Percentiles rank a stretch among this genome's conserved stretches.
phyloP scores from a whole-genome alignment of 2,888 invertebrate genomes.

The Rotaria sp. region DNA sequence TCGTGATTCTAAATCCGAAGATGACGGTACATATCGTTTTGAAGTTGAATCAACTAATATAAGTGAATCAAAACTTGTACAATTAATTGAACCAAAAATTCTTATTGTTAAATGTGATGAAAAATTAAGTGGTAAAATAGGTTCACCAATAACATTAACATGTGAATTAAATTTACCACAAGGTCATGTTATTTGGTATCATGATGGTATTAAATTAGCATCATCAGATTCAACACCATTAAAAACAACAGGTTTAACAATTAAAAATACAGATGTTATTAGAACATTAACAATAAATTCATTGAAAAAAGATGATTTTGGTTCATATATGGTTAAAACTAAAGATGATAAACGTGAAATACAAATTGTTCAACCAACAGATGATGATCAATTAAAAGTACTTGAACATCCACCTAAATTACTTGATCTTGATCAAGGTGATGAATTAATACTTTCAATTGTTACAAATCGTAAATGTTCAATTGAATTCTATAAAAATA shows the following conservation, averaged over 20 bases:
- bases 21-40: slow-evolving; percentile 22
- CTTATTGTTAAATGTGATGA: slow-evolving; percentile 17
- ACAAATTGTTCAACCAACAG: neutral
- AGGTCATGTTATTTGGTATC: slow-evolving; percentile 22
- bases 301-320: slow-evolving; percentile 21
- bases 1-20: neutral
- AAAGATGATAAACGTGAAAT: slow-evolving; percentile 23
- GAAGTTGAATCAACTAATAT: neutral
- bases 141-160: slow-evolving; percentile 4
- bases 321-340: slow-evolving; percentile 2
- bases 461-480: neutral
- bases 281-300: slow-evolving; percentile 15
- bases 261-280: neutral
- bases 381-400: slow-evolving; percentile 26
- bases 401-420: neutral
- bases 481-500: slow-evolving; percentile 1
- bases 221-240: slow-evolving; percentile 5
- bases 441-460: neutral
- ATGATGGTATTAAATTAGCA: slow-evolving; percentile 16
- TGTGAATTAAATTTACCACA: slow-evolving; percentile 11
- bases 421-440: slow-evolving; percentile 22
- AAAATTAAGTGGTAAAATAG: neutral
- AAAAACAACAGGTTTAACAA: neutral
- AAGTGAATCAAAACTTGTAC: neutral
- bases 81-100: slow-evolving; percentile 3